Base-by-base conservation (phyloP, 2,888 invertebrate species). In the Pheosia tremula region DNA sequence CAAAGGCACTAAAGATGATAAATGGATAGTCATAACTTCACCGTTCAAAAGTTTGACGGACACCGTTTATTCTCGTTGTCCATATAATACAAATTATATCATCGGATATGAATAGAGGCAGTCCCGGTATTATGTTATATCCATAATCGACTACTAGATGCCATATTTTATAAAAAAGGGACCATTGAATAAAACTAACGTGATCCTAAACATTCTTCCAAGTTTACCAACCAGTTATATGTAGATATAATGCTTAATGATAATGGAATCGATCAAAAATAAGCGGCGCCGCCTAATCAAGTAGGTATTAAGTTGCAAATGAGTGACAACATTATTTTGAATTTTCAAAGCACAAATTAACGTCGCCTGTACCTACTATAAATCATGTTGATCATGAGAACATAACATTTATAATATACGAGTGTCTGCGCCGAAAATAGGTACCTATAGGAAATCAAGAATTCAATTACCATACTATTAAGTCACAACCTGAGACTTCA, bases 81-180 rank as follows among this genome's bases (percentile, higher is more conserved):
- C 66, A 77, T 80, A 77, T 75, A 82, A 81, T 77, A 81, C 79
- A 78, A 77, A 79, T 80, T 79, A 81, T 77, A 79, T 37, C 81
- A 79, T 76, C 77, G 77, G 77, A 81, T 79, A 78, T 74, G 77
- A 75, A 77, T 80, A 81, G 74, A 79, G 72, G 74, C 72, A 70
- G 78, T 71, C 75, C 81, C 72, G 82, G 81, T 80, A 75, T 77
- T 75, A 78, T 67, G 69, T 76, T 75, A 78, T 67, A 69, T 73
- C 62, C 71, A 72, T 80, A 82, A 83, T 83, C 73, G 82, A 79
- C 72, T 75, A 71, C 64, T 79, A 71, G 80, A 81, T 81, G 81
- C 82, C 75, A 82, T 79, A 74, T 78, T 71, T 78, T 73, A 80
- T 79, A 80, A 80, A 72, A 77, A 13, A 78, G 70, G 74, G 69